A percentile compares a stretch with the other conserved stretches of the same genome.
Conservation (phyloP, 1,140 invertebrate genomes). For the Phortica variegata region DNA sequence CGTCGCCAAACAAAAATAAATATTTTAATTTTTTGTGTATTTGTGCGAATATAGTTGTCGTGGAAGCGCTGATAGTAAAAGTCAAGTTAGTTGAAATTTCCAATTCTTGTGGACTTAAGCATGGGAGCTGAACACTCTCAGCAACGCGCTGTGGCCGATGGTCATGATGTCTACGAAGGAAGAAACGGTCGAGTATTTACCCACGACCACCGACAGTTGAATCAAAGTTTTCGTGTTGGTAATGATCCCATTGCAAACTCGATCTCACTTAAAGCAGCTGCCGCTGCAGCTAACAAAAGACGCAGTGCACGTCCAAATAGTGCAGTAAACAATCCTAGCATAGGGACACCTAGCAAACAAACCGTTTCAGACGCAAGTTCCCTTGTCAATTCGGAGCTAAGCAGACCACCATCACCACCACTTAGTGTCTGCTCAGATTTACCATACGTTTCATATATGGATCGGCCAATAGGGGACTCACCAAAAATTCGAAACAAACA, state of each 20-base stretch:
- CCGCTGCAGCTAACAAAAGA: constrained; percentile 37
- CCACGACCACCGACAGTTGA: background rate
- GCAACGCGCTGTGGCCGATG: constrained; percentile 45
- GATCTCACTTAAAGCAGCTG: constrained; percentile 28
- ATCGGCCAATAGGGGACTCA: constrained; percentile 85
- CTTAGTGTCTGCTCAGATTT: constrained; percentile 87
- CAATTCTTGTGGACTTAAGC: too few relatives aligned
- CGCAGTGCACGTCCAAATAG: constrained; percentile 17
- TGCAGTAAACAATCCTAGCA: constrained; percentile 28
- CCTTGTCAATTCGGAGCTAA: constrained; percentile 41
- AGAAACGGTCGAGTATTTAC: background rate
- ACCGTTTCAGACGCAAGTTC: constrained; percentile 43
- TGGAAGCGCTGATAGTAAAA: too few relatives aligned
- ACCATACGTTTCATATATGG: constrained; percentile 93
- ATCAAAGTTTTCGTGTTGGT: background rate
- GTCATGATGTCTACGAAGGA: constrained; percentile 46
- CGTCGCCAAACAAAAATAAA: too few relatives aligned
- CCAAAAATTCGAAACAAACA: constrained; percentile 71
- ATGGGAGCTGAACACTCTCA: constrained; percentile 55
- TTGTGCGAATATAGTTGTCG: too few relatives aligned
- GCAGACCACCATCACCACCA: constrained; percentile 71
- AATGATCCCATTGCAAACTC: background rate
- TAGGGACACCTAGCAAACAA: constrained; percentile 44
- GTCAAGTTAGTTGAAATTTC: too few relatives aligned
- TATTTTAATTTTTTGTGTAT: too few relatives aligned